A percentile compares a stretch with the other conserved stretches of the same genome.
These are phyloP conservation scores for Drosophila lacertosa DNA, from an alignment of 1,140 invertebrate species.

Conservation along the genomic window DNA sequence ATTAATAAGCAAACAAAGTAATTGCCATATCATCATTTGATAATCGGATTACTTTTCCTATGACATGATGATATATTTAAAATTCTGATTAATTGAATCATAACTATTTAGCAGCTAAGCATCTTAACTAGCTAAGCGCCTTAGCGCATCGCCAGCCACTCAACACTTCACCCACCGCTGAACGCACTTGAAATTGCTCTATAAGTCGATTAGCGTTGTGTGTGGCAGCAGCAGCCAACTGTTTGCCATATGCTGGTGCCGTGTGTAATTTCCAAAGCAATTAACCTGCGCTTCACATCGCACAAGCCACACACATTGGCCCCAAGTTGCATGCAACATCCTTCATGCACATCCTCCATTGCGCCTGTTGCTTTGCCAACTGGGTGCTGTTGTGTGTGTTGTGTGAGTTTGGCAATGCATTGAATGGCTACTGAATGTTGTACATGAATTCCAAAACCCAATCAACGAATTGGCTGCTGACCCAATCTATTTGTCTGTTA, in stretches of 20 bases:
- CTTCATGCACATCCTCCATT: slow-evolving; percentile 25
- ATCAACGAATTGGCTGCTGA: slow-evolving; percentile 51
- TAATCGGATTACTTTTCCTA: too few relatives aligned
- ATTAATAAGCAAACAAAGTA: too few relatives aligned
- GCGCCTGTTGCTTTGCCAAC: slow-evolving; percentile 56
- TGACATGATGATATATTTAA: too few relatives aligned
- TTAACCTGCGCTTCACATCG: slow-evolving; percentile 52
- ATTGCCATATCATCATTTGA: too few relatives aligned
- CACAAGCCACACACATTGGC: slow-evolving; percentile 25
- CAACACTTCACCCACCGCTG: slow-evolving; percentile 3
- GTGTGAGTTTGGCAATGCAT: slow-evolving; percentile 15
- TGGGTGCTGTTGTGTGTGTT: background rate
- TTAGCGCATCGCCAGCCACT: slow-evolving; percentile 1
- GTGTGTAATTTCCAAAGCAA: slow-evolving; percentile 78
- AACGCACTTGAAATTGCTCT: slow-evolving; percentile 41
- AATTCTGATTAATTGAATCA: slow-evolving; percentile 9
- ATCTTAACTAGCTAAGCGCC: slow-evolving; percentile 7
- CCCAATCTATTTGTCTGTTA: slow-evolving; percentile 6
- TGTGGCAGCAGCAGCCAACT: slow-evolving; percentile 17
- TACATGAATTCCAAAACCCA: slow-evolving; percentile 66
- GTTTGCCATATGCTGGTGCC: slow-evolving; percentile 58
- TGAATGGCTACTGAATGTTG: slow-evolving; percentile 48
- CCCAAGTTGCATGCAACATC: slow-evolving; percentile 53
- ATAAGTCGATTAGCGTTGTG: slow-evolving; percentile 47
- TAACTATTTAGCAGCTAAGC: slow-evolving; percentile 3